Conservation (phyloP, 1,140 invertebrate species). For the Pseudomyrmex flavicornis region DNA sequence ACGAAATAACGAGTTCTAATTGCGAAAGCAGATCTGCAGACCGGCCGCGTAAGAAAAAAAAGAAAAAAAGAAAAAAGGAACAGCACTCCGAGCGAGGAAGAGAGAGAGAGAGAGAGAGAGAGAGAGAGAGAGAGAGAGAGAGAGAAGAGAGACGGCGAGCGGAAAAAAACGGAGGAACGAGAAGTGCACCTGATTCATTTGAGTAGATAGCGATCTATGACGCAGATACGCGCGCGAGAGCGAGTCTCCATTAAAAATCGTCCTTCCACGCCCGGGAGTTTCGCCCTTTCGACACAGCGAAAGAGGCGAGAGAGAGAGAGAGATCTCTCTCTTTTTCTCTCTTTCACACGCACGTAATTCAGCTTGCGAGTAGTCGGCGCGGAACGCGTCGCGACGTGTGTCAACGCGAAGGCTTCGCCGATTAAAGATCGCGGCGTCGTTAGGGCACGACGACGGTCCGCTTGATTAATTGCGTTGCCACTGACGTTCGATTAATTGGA, state of each 20-base stretch:
- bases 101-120: not conserved
- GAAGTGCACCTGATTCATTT: slow-evolving; percentile 77
- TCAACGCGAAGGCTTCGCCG: slow-evolving; percentile 33
- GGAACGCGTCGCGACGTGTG: not conserved
- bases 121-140: slow-evolving; percentile 1
- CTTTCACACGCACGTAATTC: not conserved
- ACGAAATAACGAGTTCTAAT: slow-evolving; percentile 84
- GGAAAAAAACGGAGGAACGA: slow-evolving; percentile 65
- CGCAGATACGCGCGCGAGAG: slow-evolving; percentile 67
- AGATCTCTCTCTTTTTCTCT: not conserved
- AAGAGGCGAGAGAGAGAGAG: not conserved
- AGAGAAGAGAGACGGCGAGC: slow-evolving; percentile 46
- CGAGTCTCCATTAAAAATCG: slow-evolving; percentile 71
- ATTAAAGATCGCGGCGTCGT: slow-evolving; percentile 43
- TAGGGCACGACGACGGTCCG: not conserved
- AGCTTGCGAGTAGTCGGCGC: not conserved
- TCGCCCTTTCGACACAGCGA: slow-evolving; percentile 61
- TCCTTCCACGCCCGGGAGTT: slow-evolving; percentile 67
- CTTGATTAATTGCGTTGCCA: slow-evolving; percentile 62
- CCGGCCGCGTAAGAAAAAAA: slow-evolving; percentile 42
- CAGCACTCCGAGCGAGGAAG: not conserved
- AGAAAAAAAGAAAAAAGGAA: too few species aligned
- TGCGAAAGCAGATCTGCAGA: slow-evolving; percentile 79
- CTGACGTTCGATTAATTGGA: slow-evolving; percentile 62
- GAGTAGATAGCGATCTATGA: slow-evolving; percentile 75